Conservation (phyloP, 2,888 invertebrate genomes). For the Nephrotoma appendiculata region DNA sequence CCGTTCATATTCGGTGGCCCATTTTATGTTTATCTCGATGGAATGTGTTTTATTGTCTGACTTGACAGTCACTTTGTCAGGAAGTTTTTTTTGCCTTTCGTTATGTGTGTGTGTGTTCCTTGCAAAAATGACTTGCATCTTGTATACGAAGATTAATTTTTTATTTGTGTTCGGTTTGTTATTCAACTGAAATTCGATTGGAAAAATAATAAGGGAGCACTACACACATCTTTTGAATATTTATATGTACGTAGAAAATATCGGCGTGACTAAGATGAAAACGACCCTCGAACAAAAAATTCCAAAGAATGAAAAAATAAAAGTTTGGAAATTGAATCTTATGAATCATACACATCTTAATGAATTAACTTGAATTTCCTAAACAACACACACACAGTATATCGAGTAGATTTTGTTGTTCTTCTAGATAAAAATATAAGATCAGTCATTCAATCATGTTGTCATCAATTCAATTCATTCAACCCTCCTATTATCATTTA, state of each 20-base stretch:
- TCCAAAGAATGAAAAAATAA: not conserved
- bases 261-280: not conserved
- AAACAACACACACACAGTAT: not conserved
- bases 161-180: not conserved
- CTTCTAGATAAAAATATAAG: not conserved
- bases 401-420: not conserved
- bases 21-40: not conserved
- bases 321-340: not conserved
- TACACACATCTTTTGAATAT: not conserved
- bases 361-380: not conserved
- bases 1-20: not conserved
- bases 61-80: not conserved
- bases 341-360: not conserved
- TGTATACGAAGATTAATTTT: not conserved
- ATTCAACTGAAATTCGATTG: not conserved
- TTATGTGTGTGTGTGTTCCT: not conserved
- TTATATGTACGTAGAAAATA: not conserved
- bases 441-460: not conserved
- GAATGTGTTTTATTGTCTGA: not conserved
- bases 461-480: not conserved
- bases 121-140: not conserved
- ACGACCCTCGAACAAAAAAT: not conserved
- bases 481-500: not conserved
- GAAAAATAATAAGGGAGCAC: not conserved
- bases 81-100: not conserved